A percentile compares a stretch with the other conserved stretches of the same genome.
phyloP scores from a whole-genome alignment of 2,888 invertebrate genomes.

The Darwinula stevensoni region DNA sequence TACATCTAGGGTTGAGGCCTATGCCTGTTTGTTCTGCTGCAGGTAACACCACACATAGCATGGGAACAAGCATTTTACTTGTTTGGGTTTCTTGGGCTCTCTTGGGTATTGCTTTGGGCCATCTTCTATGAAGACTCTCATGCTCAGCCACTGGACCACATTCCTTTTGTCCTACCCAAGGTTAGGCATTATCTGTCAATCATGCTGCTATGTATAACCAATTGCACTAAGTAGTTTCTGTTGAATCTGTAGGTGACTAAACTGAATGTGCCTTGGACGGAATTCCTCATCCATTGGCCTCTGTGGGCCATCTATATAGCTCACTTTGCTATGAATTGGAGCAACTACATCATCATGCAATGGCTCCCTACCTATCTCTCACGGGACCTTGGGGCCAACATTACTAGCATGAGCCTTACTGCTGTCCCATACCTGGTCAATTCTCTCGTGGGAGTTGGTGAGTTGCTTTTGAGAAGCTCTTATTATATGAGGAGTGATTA shows the following conservation, averaged over 20 bases:
- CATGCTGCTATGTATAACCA: not conserved
- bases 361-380: constrained; percentile 43
- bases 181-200: constrained; percentile 13
- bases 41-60: no score
- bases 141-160: constrained; percentile 17
- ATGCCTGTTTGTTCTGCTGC: no score
- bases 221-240: no score
- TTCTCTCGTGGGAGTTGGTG: constrained; percentile 34
- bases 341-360: constrained; percentile 45
- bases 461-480: constrained; percentile 12
- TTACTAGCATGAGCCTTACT: constrained; percentile 34
- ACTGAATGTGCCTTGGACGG: constrained; percentile 27
- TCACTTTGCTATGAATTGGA: constrained; percentile 51
- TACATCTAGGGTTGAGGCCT: no score
- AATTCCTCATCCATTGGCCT: constrained; percentile 33
- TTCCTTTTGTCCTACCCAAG: constrained; percentile 27
- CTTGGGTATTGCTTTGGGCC: constrained; percentile 33
- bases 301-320: constrained; percentile 41
- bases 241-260: constrained; percentile 19
- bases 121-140: constrained; percentile 27
- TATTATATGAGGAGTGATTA: not conserved
- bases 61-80: constrained; percentile 36
- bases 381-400: constrained; percentile 29
- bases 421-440: constrained; percentile 41
- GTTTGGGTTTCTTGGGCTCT: constrained; percentile 20